Conservation (phyloP, 2,113 vertebrate species). For the Steatornis caripensis region DNA sequence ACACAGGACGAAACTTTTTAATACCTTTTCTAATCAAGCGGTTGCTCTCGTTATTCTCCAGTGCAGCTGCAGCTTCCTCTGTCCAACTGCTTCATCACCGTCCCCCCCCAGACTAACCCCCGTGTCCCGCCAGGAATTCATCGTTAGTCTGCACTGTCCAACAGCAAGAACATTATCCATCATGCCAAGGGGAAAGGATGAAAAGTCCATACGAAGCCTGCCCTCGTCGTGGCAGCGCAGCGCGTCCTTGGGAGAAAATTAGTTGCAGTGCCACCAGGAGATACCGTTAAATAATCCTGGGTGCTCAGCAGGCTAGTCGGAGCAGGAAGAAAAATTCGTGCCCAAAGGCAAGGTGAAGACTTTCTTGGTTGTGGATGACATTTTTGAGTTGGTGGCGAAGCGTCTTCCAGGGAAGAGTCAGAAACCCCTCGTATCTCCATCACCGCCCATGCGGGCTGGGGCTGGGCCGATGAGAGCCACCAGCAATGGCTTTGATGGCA, state of each 20-base stretch:
- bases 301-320: background rate
- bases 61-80: slow-evolving; percentile 18
- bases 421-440: accelerated
- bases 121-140: background rate
- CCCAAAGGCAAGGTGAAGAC: background rate
- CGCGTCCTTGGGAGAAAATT: background rate
- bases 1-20: background rate
- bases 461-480: background rate
- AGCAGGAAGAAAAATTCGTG: background rate
- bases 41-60: background rate
- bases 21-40: background rate
- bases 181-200: background rate
- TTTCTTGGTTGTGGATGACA: background rate
- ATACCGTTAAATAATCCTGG: background rate
- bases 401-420: background rate
- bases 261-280: background rate
- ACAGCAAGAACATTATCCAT: background rate
- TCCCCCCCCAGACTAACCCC: background rate
- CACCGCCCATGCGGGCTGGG: background rate
- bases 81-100: background rate
- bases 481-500: background rate
- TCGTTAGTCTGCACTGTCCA: background rate
- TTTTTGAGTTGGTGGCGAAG: background rate
- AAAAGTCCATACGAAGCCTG: background rate
- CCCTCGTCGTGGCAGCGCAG: accelerated